Evolutionary conservation across 2,797 vertebrate genomes (phyloP), one percentile per base, ranked within the genome.

Genomic region (Discoglossus pictus): DNA sequence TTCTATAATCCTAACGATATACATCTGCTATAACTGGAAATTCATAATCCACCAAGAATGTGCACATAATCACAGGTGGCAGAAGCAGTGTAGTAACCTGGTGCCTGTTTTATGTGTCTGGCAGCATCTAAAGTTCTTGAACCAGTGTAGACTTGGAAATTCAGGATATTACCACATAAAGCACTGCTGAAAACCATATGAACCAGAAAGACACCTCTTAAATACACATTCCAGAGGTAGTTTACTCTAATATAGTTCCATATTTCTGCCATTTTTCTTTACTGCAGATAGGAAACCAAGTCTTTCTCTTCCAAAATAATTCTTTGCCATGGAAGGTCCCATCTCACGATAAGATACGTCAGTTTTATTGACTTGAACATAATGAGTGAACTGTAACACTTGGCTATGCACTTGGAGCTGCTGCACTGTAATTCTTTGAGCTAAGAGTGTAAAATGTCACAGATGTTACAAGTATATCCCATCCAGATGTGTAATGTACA

Each of bases 381-480:
- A 42, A 59, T 36, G 35, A 40, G 44, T 4, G 27, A 31, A 31
- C 27, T 4, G 27, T 31, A 27, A 23, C 23, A 12, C 23, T 50
- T 53, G 65, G 35, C 36, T 52, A 4, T 31, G 17, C 38, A 11
- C 4, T 25, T 16, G 16, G 23, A 18, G 40, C 8, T 4, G 27
- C 27, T 31, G 15, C 20, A 13, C 53, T 56, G 10, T 58, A 50
- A 38, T 60, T 46, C 24, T 8, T 31, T 48, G 46, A 40, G 56
- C 35, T 51, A 16, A 27, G 20, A 17, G 55, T 52, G 18, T 38
- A 50, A 40, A 35, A 43, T 36, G 5, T 47, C 21, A 18, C 55
- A 68, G 35, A 61, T 68, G 55, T 68, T 68, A 20, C 43, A 27
- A 24, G 15, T 13, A 10, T 31, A 43, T 43, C 18, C 47, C 20